Percentiles rank a stretch among this genome's conserved stretches.
phyloP scores from a whole-genome alignment of 2,888 invertebrate species.

The Ceraclea dissimilis region DNA sequence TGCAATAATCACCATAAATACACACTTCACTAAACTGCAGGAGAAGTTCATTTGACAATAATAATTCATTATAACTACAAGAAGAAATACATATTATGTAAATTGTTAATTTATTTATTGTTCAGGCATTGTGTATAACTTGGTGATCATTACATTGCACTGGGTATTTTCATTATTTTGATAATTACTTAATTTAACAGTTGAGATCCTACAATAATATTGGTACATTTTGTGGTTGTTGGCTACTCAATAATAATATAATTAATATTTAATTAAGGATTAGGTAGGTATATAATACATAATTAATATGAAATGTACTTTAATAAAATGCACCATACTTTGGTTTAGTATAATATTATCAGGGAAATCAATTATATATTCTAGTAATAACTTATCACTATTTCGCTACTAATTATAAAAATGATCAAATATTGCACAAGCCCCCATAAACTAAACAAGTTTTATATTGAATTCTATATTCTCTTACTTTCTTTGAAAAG shows the following conservation, averaged over 20 bases:
- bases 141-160: neutral
- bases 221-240: slow-evolving; percentile 20
- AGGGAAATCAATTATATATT: neutral
- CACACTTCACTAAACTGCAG: too few relatives aligned
- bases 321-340: neutral
- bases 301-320: neutral
- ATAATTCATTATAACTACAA: too few relatives aligned
- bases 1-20: neutral
- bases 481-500: too few relatives aligned
- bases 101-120: neutral
- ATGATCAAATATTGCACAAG: neutral
- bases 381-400: neutral
- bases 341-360: neutral
- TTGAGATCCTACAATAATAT: slow-evolving; percentile 21
- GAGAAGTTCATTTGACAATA: neutral
- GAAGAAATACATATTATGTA: neutral
- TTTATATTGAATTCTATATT: too few relatives aligned
- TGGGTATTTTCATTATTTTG: too few relatives aligned
- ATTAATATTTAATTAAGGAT: too few relatives aligned
- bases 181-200: too few relatives aligned
- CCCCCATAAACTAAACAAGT: too few relatives aligned
- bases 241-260: neutral
- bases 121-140: neutral
- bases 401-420: neutral
- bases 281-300: neutral